Evolutionary conservation across 92 coral and sea anemone genomes (phyloP), one percentile per base, ranked within the genome.

Genomic region (Zoanthus gigantus): DNA sequence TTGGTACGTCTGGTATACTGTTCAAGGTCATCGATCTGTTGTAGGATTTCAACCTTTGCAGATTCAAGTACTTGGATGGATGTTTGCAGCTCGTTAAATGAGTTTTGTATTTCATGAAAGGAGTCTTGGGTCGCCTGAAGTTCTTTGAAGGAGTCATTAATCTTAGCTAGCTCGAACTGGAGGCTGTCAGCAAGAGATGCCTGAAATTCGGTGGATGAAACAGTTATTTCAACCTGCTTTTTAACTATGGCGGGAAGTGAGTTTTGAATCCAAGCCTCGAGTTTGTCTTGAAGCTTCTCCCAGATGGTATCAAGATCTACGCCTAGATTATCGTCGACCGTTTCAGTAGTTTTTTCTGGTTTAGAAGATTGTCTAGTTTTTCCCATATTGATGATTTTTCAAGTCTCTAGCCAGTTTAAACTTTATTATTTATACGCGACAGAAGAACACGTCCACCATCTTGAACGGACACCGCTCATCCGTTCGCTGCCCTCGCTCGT

Each of bases 1-100:
- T 88, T 88, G 5, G 91, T 88, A 50, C 88, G 23, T 52, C 83
- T 48, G n/a, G 83, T 23, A 23, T 23, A 23, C 23, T 23, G 23
- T 23, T 23, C 23, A 23, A 23, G 23, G 23, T 23, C 23, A 23
- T 23, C 23, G 23, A 23, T 23, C 23, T 23, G 23, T 23, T 23
- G 23, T 23, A 23, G 23, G 23, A 23, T 23, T 23, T 23, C 23
- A 23, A 23, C 23, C 4, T 4, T 37, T 37, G 42, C 42, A 37
- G 42, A 37, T 37, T 37, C 42, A 37, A 37, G 42, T 37, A 37
- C 42, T 18, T 63, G 69, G 69, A 63, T 63, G 0, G 69, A 63
- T 63, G 69, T n/a, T 63, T 63, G 5, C 69, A 63, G 69, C 31
- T 63, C 31, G 2, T 63, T 63, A 63, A 63, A 63, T 63, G 69